Conservation (phyloP, 2,888 invertebrate species). For the Geophilus truncorum region DNA sequence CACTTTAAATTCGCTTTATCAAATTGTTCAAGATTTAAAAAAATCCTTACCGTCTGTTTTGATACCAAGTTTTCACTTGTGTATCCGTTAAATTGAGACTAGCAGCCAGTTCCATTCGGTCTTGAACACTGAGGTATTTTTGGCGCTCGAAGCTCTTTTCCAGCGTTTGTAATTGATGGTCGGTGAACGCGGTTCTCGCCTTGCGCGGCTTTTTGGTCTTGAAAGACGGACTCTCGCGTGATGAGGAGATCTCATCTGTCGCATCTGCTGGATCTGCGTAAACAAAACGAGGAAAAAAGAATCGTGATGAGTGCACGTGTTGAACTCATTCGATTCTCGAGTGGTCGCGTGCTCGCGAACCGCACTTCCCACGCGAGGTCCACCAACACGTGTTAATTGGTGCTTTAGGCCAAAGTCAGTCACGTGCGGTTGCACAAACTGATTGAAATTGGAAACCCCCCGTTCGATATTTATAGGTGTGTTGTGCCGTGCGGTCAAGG, state of each 20-base stretch:
- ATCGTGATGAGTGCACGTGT: slow-evolving; percentile 13
- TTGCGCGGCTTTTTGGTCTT: slow-evolving; percentile 85
- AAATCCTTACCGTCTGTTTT: slow-evolving; percentile 85
- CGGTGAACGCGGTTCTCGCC: slow-evolving; percentile 97
- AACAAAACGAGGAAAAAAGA: background rate
- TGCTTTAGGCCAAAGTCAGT: slow-evolving; percentile 27
- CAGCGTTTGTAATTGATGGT: slow-evolving; percentile 91
- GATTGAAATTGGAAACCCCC: slow-evolving; percentile 14
- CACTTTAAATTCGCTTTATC: too few species aligned
- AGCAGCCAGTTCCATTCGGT: slow-evolving; percentile 59
- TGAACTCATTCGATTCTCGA: background rate
- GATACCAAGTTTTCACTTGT: slow-evolving; percentile 99
- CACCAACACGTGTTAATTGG: slow-evolving; percentile 27
- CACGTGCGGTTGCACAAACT: slow-evolving; percentile 10
- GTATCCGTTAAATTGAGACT: slow-evolving; percentile 89
- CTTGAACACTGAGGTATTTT: slow-evolving; percentile 94
- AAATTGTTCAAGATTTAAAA: background rate
- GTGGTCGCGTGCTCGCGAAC: slow-evolving; percentile 11
- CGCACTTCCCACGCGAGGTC: slow-evolving; percentile 3
- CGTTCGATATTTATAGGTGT: slow-evolving; percentile 7
- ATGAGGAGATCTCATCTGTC: slow-evolving; percentile 36
- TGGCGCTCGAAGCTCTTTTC: slow-evolving; percentile 96
- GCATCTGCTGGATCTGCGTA: slow-evolving; percentile 29
- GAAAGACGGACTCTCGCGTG: slow-evolving; percentile 37
- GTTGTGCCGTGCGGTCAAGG: slow-evolving; percentile 4